Conservation (phyloP, 2,888 invertebrate genomes). For the Andricus curvator region DNA sequence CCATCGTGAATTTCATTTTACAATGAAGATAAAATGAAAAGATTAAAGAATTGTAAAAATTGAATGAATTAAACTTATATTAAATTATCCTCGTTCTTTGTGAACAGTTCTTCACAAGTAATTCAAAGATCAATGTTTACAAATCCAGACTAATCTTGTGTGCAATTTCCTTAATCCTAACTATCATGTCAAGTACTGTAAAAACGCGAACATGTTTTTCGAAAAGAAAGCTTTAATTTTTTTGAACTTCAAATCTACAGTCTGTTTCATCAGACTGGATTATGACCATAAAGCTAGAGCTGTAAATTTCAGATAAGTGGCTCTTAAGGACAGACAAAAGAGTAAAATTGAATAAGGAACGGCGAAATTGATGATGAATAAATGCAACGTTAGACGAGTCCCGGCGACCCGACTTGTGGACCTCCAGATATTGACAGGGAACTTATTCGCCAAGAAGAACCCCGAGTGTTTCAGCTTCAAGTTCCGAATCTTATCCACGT, state of each 20-base stretch:
- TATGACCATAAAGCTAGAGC: not conserved
- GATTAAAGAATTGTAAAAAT: no score
- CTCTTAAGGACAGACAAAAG: no score
- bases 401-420: no score
- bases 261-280: not conserved
- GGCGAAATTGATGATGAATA: slow-evolving; percentile 24
- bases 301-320: not conserved
- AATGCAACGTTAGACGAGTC: not conserved
- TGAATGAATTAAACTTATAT: no score
- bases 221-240: not conserved
- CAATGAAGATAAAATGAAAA: no score
- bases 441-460: no score
- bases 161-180: not conserved
- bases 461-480: no score
- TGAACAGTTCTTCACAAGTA: not conserved
- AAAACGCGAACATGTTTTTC: not conserved
- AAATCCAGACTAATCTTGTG: not conserved
- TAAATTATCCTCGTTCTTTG: no score
- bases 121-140: not conserved
- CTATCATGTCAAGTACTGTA: not conserved
- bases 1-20: no score
- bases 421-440: no score
- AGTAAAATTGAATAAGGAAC: not conserved
- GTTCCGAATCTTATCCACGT: no score
- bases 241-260: no score